Evolutionary conservation across 2,113 vertebrate genomes (phyloP).

Genomic region (Polypterus bichir): DNA sequence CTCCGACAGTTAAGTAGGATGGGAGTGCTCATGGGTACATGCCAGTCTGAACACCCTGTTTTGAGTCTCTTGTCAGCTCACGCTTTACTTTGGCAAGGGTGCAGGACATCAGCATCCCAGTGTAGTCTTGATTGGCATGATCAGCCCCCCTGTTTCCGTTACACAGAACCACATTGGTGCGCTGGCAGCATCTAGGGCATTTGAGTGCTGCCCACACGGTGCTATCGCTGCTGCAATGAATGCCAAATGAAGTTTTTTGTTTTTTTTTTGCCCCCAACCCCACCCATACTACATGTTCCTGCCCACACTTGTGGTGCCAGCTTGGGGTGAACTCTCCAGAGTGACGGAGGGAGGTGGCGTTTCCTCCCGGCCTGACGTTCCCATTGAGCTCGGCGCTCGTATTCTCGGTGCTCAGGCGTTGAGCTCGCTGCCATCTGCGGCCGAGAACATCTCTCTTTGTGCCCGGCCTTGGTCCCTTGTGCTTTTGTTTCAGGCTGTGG

Average conservation of each 20-base stretch:
- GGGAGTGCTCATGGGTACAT: no score
- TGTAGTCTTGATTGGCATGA: no score
- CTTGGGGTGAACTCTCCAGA: background rate
- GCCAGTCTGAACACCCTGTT: no score
- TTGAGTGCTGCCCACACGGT: no score
- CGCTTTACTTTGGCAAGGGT: no score
- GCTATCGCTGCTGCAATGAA: background rate
- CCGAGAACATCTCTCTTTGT: constrained; percentile 3
- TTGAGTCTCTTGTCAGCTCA: no score
- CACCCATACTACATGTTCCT: background rate
- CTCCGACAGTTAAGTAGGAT: no score
- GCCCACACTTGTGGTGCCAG: background rate
- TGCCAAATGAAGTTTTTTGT: background rate
- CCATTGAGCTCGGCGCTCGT: constrained; percentile 52
- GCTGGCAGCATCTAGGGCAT: no score
- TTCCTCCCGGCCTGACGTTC: constrained; percentile 42
- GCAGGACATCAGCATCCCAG: no score
- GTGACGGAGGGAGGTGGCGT: constrained; percentile 21
- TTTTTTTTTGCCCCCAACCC: background rate
- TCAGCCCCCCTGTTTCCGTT: no score
- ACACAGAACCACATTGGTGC: no score
- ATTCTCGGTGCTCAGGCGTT: constrained; percentile 16
- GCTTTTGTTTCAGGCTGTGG: no score
- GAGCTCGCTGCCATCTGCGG: constrained; percentile 1
- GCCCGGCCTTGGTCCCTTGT: background rate